Base-by-base conservation (phyloP, 2,113 vertebrate genomes). In the Chloropsis hardwickii region DNA sequence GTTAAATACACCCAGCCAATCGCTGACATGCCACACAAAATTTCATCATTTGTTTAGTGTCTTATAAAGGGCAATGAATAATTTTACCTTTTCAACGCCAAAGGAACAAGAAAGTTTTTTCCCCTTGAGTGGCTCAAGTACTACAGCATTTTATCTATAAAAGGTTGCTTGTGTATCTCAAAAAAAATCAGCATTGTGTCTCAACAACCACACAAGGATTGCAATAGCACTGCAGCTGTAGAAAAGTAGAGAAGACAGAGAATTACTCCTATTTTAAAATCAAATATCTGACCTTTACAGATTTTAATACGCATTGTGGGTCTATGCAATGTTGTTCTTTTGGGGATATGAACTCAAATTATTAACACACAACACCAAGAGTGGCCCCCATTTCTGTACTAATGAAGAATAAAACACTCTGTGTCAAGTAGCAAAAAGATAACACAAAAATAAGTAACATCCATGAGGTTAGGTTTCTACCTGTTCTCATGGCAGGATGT, bases 1-100 rank as follows among this genome's bases (percentile, higher is more conserved):
- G 72, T 95, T 91, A 97, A 96, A 97, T 70, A 96, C 77, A 91
- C 81, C 81, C 87, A 96, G 92, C 82, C 90, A 96, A 90, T 93
- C 8, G 0, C 48, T 73, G 86, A 92, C 53, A 94, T 29, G 50
- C 65, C 37, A 60, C 45, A 82, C 64, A 81, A 96, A 93, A 88
- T 88, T 91, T 94, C 65, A 92, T 86, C 73, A 78, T 80, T 83
- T 83, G 71, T 92, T 86, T 53, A 64, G 70, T 53, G 29, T 80
- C 94, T 96, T 71, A 88, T 92, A 94, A 97, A 93, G 89, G 92
- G 86, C 89, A 95, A 83, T 90, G 88, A 94, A 90, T 73, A 77
- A 86, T 94, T 84, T 94, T 94, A 93, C 95, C 69, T 96, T 89
- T 86, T 66, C 71, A 86, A 35, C 62, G 73, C 74, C 50, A 84